These are phyloP conservation scores for Poeciliopsis retropinna DNA, from an alignment of 2,113 vertebrate species.

Conservation along the genomic window DNA sequence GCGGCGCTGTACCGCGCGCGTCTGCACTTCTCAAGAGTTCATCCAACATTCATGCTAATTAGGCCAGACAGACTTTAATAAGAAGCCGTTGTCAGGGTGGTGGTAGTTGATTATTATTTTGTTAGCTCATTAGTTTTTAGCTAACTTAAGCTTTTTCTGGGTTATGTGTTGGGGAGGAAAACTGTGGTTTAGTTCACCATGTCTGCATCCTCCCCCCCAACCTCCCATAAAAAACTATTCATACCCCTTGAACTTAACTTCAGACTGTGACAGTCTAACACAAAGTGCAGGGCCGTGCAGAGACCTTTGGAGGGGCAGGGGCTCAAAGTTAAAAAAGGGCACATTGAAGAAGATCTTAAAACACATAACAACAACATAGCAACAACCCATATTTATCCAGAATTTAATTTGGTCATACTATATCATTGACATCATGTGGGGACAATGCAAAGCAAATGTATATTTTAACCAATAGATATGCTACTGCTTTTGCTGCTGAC, in stretches of 20 bases:
- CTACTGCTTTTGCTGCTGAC: too few species aligned
- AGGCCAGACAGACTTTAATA: conserved; percentile 41
- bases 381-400: too few species aligned
- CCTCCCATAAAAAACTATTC: background rate
- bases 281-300: background rate
- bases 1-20: conserved; percentile 37
- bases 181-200: background rate
- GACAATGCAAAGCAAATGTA: too few species aligned
- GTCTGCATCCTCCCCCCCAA: background rate
- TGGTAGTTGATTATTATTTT: conserved; percentile 33
- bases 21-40: conserved; percentile 52
- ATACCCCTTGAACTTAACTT: background rate
- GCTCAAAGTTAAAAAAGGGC: too few species aligned
- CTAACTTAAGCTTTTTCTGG: conserved; percentile 36
- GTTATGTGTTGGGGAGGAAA: conserved; percentile 2
- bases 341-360: too few species aligned
- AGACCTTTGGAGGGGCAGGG: too few species aligned
- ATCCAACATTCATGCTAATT: conserved; percentile 74
- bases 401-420: too few species aligned
- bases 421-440: too few species aligned
- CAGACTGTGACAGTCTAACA: conserved; percentile 16
- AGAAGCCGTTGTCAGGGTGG: conserved; percentile 23
- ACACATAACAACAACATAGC: too few species aligned
- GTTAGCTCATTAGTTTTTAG: conserved; percentile 40
- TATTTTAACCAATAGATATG: too few species aligned